These are phyloP conservation scores for Origma solitaria DNA, from an alignment of 2,113 vertebrate species.

Conservation along the genomic window DNA sequence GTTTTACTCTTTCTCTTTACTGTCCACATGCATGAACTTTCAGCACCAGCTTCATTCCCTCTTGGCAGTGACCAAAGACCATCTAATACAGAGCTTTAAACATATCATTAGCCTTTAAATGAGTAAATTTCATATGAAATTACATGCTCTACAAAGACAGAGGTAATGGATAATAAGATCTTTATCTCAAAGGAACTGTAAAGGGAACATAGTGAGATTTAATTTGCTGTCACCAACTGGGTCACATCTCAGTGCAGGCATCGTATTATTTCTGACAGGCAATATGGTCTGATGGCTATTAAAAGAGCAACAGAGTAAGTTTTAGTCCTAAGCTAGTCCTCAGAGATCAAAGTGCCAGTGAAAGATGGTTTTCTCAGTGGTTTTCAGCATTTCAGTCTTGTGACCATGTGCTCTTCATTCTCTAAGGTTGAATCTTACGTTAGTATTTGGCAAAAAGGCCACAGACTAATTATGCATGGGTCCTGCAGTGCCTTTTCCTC, in stretches of 20 bases:
- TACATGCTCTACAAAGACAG: background rate
- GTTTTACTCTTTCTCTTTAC: background rate
- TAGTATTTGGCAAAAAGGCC: background rate
- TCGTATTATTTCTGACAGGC: conserved; percentile 10
- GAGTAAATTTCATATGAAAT: background rate
- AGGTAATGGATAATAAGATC: background rate
- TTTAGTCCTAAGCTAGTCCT: background rate
- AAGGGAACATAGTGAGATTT: background rate
- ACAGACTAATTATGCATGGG: background rate
- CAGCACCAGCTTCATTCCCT: background rate
- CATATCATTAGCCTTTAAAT: background rate
- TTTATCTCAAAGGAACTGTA: background rate
- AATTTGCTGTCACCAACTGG: background rate
- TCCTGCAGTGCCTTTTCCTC: background rate
- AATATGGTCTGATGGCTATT: background rate
- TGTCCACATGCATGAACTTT: background rate
- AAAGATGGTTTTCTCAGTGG: background rate
- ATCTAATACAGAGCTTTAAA: background rate
- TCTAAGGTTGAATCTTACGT: background rate
- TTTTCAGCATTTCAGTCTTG: background rate
- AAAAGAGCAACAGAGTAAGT: background rate
- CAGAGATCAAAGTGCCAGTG: background rate
- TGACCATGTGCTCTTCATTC: background rate
- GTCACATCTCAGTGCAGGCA: background rate
- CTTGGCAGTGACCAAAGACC: background rate